Conservation (phyloP, 2,888 invertebrate species). For the Melinopterus prodromus region DNA sequence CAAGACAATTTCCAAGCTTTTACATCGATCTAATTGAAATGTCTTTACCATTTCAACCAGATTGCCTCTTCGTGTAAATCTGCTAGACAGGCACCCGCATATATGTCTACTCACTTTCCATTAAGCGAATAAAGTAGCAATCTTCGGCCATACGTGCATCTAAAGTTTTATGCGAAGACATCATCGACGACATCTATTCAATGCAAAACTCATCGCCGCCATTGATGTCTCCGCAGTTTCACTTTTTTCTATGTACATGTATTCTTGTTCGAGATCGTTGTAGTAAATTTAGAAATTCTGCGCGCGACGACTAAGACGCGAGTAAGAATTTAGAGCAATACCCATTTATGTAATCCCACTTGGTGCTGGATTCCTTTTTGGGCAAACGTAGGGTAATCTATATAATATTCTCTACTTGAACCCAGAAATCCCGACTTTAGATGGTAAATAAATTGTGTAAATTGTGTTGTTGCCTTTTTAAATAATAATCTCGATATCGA, state of each 20-base stretch:
- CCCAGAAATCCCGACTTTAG: background rate
- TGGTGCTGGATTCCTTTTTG: background rate
- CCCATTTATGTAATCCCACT: background rate
- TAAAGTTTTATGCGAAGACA: background rate
- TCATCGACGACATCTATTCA: background rate
- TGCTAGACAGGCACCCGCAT: background rate
- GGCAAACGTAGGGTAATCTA: background rate
- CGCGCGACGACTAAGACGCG: background rate
- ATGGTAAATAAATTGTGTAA: background rate
- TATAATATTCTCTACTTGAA: background rate
- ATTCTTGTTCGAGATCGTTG: background rate
- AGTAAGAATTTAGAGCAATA: background rate
- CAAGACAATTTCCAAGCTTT: background rate
- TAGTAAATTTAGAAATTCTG: background rate
- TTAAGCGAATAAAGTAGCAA: conserved; percentile 4
- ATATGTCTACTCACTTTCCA: background rate
- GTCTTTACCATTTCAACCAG: background rate
- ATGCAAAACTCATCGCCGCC: background rate
- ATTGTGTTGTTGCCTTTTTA: background rate
- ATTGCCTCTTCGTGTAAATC: background rate
- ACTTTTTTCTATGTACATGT: background rate
- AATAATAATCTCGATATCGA: background rate
- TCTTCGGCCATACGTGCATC: background rate
- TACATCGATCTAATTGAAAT: background rate
- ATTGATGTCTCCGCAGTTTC: conserved; percentile 4